Base-by-base conservation (phyloP, 1,140 invertebrate species). In the Psix sp. region DNA sequence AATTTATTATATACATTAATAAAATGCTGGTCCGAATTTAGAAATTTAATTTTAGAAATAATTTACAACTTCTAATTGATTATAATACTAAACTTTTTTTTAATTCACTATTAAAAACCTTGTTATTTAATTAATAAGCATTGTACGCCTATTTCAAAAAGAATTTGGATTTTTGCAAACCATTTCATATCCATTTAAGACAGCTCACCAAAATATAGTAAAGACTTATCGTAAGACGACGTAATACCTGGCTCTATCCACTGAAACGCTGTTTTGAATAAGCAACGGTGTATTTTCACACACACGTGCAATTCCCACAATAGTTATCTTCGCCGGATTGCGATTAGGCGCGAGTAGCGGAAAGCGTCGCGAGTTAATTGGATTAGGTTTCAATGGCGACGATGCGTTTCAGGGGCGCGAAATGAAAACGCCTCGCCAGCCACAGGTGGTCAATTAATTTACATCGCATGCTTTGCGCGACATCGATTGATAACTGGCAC, bases 371-470 rank as follows among this genome's bases (percentile, higher is more conserved):
- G 71, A 54, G 63, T 74, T 74, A 68, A 74, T 74, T 74, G 71
- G 71, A 74, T 74, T 74, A 74, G 63, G 52, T 68, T 74, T 68
- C 63, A 74, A 68, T 67, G 59, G 57, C 51, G 63, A 49, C 62
- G 62, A 63, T 68, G 52, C 59, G 26, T 68, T 67, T 68, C 38
- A 10, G 21, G 21, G 45, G 11, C 21, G 38, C 15, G 6, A 15
- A 13, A 56, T 49, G 49, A 74, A 68, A 73, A 36, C 59, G 52
- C 42, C 43, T 56, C 36, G 43, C 24, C 39, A 65, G 59, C 72
- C 59, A 74, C 72, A 74, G 72, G 72, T 74, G 72, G 72, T 74
- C 72, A 74, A 74, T 74, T 74, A 74, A 74, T 74, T 74, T 74
- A 74, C 65, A 68, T 51, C 48, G 63, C 46, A 68, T 54, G 71